Percentiles rank a stretch among this genome's conserved stretches.
Conservation (phyloP, 2,113 vertebrate genomes). For the Prunella fulvescens region DNA sequence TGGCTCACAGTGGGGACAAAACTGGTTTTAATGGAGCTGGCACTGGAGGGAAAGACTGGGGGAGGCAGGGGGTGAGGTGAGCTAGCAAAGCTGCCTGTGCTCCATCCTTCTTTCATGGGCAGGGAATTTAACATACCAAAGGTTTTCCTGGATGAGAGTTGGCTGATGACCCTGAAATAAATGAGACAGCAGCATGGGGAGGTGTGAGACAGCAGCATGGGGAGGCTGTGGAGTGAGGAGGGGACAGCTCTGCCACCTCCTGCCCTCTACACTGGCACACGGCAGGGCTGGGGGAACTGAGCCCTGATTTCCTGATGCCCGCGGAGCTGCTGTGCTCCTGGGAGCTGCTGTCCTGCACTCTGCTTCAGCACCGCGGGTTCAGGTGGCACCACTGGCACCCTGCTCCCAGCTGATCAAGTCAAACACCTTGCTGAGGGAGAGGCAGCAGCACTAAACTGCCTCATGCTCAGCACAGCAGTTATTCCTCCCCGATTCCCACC, state of each 20-base stretch:
- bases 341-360: fast-evolving
- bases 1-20: not conserved
- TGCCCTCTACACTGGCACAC: not conserved
- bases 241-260: not conserved
- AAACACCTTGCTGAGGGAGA: not conserved
- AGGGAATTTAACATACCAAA: not conserved
- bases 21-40: not conserved
- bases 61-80: not conserved
- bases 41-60: not conserved
- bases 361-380: too few relatives aligned
- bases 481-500: not conserved
- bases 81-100: not conserved
- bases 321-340: not conserved
- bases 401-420: not conserved
- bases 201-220: not conserved
- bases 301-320: fast-evolving
- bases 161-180: not conserved
- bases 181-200: not conserved
- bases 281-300: not conserved
- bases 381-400: not conserved
- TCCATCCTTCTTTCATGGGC: not conserved
- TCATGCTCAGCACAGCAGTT: not conserved
- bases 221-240: not conserved
- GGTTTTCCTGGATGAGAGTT: not conserved
- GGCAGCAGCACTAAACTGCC: not conserved